These are phyloP conservation scores for Telenomus remus DNA, from an alignment of 1,140 invertebrate species.

Conservation along the genomic window DNA sequence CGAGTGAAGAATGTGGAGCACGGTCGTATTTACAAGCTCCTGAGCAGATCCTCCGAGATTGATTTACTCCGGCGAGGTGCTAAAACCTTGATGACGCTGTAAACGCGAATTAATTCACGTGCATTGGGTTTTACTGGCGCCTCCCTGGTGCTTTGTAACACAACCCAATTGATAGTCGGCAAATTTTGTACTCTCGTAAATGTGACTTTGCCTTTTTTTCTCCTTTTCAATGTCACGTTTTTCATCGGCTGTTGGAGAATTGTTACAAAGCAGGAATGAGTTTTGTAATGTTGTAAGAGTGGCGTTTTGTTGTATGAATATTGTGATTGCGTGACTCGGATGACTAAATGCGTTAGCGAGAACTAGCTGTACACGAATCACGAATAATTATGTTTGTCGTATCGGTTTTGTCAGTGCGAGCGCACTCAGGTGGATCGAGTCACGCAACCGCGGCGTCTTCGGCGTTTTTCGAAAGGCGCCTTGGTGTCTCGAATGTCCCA, in stretches of 20 bases:
- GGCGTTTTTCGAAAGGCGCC: constrained; percentile 58
- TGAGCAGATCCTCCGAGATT: not conserved
- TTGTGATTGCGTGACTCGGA: no score
- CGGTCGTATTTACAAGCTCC: not conserved
- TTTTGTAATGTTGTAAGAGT: no score
- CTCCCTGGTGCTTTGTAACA: not conserved
- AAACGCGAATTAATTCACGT: constrained; percentile 16
- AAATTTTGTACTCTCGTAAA: no score
- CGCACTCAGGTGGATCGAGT: constrained; percentile 14
- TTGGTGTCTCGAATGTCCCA: constrained; percentile 61
- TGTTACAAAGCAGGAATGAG: no score
- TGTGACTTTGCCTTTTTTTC: no score
- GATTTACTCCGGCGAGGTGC: constrained; percentile 20
- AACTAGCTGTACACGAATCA: constrained; percentile 12
- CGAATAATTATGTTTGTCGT: not conserved
- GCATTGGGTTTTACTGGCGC: constrained; percentile 1
- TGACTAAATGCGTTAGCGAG: no score
- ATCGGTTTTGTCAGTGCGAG: not conserved
- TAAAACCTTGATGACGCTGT: constrained; percentile 10
- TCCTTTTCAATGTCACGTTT: no score
- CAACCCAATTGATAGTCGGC: no score
- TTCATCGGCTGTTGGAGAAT: no score
- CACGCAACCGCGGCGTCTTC: constrained; percentile 62
- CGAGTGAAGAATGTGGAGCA: constrained; percentile 42
- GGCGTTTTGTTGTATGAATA: no score